Conservation (phyloP, 2,113 vertebrate genomes). For the Emydocephalus ijimae region DNA sequence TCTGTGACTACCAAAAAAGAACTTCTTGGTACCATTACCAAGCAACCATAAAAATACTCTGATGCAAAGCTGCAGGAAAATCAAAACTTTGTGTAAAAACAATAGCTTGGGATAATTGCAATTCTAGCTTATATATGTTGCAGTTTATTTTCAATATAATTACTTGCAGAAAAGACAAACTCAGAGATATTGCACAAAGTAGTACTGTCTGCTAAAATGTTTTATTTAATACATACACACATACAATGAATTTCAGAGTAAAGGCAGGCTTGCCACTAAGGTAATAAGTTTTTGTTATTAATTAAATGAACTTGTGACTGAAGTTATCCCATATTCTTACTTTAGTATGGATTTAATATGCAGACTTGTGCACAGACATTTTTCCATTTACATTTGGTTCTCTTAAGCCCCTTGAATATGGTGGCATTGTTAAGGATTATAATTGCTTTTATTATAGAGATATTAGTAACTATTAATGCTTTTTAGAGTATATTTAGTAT, state of each 20-base stretch:
- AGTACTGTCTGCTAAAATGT: background rate
- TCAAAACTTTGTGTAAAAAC: background rate
- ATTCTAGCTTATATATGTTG: background rate
- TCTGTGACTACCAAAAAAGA: background rate
- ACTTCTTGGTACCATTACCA: background rate
- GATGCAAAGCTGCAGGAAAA: background rate
- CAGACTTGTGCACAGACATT: background rate
- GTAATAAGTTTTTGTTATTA: background rate
- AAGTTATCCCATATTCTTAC: background rate
- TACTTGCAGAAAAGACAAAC: background rate
- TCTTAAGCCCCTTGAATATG: background rate
- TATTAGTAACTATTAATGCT: conserved; percentile 7
- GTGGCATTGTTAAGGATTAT: background rate
- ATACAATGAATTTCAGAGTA: background rate
- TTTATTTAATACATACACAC: background rate
- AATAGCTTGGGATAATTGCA: background rate
- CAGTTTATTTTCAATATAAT: background rate
- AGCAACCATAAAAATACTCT: background rate
- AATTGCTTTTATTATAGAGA: background rate
- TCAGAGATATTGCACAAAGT: background rate
- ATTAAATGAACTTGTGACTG: background rate
- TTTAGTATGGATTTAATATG: background rate
- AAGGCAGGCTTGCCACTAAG: background rate
- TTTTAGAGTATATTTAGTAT: conserved; percentile 16
- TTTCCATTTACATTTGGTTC: background rate